Percentiles rank a stretch among this genome's conserved stretches.
Evolutionary conservation across 2,113 vertebrate species (phyloP).

Genomic region (Orycteropus afer): DNA sequence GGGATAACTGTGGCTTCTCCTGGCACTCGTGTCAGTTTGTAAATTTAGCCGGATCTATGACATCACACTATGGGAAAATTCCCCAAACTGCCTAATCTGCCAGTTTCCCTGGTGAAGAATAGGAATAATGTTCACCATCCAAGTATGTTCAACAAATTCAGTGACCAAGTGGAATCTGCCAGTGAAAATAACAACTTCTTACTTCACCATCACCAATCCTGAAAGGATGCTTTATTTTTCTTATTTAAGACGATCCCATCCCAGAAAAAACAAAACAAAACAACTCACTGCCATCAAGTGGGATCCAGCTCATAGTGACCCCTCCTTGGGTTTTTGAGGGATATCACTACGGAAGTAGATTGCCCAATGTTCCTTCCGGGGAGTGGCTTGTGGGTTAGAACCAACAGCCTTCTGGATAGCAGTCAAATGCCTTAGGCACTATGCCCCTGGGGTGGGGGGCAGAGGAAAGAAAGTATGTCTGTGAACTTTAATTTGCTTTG

Average conservation of each 20-base stretch:
- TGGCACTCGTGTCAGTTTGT: neutral
- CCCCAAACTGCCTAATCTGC: neutral
- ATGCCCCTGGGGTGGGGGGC: no score
- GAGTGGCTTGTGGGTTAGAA: no score
- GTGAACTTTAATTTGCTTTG: constrained; percentile 29
- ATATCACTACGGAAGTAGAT: no score
- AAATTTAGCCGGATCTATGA: constrained; percentile 3
- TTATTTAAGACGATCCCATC: neutral
- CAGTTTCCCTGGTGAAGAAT: neutral
- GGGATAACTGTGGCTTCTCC: constrained; percentile 2
- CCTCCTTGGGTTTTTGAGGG: no score
- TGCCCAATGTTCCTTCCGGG: no score
- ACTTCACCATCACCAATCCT: neutral
- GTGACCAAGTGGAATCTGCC: neutral
- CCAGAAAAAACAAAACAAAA: neutral
- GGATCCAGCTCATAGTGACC: no score
- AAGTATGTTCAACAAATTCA: neutral
- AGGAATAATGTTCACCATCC: neutral
- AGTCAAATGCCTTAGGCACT: no score
- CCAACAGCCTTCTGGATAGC: no score
- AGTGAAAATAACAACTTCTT: neutral
- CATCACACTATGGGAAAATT: neutral
- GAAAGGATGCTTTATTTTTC: constrained; percentile 11
- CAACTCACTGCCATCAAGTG: no score
- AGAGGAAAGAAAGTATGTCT: neutral